Conservation (phyloP, 2,888 invertebrate genomes). For the Temnothorax rugatulus region DNA sequence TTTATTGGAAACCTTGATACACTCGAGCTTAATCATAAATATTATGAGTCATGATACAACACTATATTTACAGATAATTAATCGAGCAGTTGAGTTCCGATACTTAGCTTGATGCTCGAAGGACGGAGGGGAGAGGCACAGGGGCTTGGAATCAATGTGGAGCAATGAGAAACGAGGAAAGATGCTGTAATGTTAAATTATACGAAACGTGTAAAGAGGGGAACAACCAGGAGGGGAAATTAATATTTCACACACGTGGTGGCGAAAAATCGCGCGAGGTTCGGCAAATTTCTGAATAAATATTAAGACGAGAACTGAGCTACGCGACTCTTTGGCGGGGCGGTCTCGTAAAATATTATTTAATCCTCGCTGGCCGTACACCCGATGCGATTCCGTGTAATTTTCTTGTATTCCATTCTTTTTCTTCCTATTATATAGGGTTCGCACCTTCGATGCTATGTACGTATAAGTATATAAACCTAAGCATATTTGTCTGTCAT, state of each 20-base stretch:
- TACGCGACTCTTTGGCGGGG: slow-evolving; percentile 67
- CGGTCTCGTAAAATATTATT: slow-evolving; percentile 82
- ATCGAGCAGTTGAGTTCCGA: slow-evolving; percentile 70
- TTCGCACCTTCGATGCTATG: slow-evolving; percentile 55
- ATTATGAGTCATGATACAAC: slow-evolving; percentile 79
- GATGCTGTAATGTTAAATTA: slow-evolving; percentile 31
- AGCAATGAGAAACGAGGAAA: slow-evolving; percentile 17
- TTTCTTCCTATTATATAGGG: slow-evolving; percentile 3
- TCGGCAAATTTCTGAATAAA: slow-evolving; percentile 65
- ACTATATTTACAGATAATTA: slow-evolving; percentile 83
- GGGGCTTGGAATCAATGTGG: slow-evolving; percentile 27
- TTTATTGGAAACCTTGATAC: slow-evolving; percentile 84
- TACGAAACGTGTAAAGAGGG: slow-evolving; percentile 31
- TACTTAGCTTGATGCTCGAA: slow-evolving; percentile 51
- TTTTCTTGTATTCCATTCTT: slow-evolving; percentile 28
- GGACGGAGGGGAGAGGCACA: slow-evolving; percentile 16
- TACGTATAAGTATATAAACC: slow-evolving; percentile 70
- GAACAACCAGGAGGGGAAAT: slow-evolving; percentile 85
- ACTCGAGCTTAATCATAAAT: slow-evolving; percentile 80
- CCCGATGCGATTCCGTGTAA: slow-evolving; percentile 53
- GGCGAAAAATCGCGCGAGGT: slow-evolving; percentile 61
- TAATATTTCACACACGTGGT: slow-evolving; percentile 80
- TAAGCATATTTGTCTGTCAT: slow-evolving; percentile 68
- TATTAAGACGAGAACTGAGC: slow-evolving; percentile 67
- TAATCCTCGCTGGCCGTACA: slow-evolving; percentile 85